Conservation (phyloP, 1,140 invertebrate genomes). For the Cotesia chilonis region DNA sequence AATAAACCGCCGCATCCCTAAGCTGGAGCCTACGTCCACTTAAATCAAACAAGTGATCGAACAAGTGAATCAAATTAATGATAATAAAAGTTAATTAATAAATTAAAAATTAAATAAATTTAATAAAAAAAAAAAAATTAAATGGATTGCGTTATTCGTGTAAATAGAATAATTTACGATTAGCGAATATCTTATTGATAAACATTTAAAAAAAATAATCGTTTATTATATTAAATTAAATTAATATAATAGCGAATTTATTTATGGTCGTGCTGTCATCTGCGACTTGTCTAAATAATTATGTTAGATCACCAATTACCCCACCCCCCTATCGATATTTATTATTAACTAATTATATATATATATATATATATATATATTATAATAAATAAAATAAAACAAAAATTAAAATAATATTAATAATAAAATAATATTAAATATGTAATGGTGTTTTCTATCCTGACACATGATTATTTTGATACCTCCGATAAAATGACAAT, state of each 20-base stretch:
- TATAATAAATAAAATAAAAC: conserved; percentile 22
- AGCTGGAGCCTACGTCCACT: conserved; percentile 5
- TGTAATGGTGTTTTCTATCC: conserved; percentile 58
- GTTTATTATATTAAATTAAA: conserved; percentile 21
- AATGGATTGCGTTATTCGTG: conserved; percentile 61
- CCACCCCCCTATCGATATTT: conserved; percentile 44
- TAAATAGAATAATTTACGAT: conserved; percentile 58
- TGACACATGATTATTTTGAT: conserved; percentile 58
- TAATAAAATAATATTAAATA: conserved; percentile 28
- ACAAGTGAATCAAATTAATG: conserved; percentile 6
- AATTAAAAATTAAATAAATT: conserved; percentile 29
- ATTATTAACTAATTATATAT: conserved; percentile 49
- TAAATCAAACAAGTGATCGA: conserved; percentile 28
- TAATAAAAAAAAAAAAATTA: conserved; percentile 36
- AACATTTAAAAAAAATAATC: conserved; percentile 14
- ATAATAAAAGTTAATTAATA: conserved; percentile 31
- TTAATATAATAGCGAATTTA: conserved; percentile 54
- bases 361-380: conserved; percentile 39
- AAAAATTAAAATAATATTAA: conserved; percentile 28
- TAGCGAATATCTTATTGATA: conserved; percentile 30
- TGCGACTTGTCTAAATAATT: conserved; percentile 54
- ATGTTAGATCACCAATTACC: conserved; percentile 51
- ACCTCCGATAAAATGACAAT: conserved; percentile 49
- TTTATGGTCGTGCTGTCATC: no score
- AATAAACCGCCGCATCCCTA: conserved; percentile 37